Evolutionary conservation across 2,888 invertebrate genomes (phyloP).

Genomic region (Cantharis rustica): DNA sequence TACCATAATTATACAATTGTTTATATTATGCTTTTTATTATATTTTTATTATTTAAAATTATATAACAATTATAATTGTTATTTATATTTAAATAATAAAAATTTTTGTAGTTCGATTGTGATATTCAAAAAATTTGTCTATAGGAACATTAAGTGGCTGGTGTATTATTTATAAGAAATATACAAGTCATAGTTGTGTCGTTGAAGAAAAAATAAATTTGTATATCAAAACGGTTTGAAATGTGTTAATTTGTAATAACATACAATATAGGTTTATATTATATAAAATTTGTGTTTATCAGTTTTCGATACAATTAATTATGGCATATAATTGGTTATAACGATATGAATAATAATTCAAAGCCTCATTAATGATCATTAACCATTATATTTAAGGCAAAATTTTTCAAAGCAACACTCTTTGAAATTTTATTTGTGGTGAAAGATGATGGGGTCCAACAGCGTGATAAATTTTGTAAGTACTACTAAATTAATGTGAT

Average conservation of each 20-base stretch:
- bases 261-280: not conserved
- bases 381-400: not conserved
- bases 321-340: not conserved
- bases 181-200: not conserved
- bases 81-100: too few species aligned
- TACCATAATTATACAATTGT: too few species aligned
- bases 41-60: too few species aligned
- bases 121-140: not conserved
- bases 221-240: not conserved
- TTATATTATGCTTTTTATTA: too few species aligned
- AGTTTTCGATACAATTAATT: not conserved
- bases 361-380: not conserved
- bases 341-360: not conserved
- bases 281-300: not conserved
- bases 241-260: not conserved
- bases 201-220: not conserved
- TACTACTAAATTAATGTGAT: not conserved
- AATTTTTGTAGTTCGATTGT: too few species aligned
- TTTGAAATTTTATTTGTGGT: not conserved
- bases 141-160: not conserved
- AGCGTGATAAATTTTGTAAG: not conserved
- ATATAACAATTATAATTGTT: too few species aligned
- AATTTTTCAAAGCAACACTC: not conserved
- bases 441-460: not conserved
- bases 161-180: not conserved